phyloP scores from a whole-genome alignment of 2,888 invertebrate species.

The Erebia epiphron region DNA sequence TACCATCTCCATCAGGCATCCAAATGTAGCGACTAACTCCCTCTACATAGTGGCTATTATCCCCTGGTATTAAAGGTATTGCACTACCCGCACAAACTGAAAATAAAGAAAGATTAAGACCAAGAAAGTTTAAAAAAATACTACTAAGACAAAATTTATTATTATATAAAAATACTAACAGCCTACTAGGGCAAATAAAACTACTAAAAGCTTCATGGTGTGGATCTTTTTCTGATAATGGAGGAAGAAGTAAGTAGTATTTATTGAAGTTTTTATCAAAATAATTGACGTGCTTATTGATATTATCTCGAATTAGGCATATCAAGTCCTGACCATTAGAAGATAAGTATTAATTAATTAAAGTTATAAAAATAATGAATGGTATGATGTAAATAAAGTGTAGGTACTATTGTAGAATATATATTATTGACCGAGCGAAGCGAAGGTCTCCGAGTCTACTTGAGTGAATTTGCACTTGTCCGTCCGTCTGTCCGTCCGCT shows the following conservation, averaged over 20 bases:
- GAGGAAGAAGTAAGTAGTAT: not conserved
- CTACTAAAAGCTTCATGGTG: constrained; percentile 7
- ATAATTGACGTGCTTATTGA: not conserved
- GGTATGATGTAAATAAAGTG: not conserved
- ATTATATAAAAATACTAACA: not conserved
- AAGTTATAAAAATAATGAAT: not conserved
- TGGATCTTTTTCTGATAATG: not conserved
- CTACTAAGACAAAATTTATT: not conserved
- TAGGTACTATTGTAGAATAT: too few relatives aligned
- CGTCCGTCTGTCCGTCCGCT: too few relatives aligned
- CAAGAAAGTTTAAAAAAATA: not conserved
- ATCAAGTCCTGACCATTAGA: not conserved
- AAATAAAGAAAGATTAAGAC: not conserved
- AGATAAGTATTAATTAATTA: not conserved
- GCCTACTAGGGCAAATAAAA: constrained; percentile 3
- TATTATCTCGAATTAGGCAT: not conserved
- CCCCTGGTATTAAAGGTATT: constrained; percentile 41
- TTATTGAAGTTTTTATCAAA: constrained; percentile 9
- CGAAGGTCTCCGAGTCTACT: too few relatives aligned
- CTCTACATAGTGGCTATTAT: constrained; percentile 50
- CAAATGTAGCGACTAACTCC: constrained; percentile 49
- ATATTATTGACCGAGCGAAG: too few relatives aligned
- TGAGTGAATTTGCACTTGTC: too few relatives aligned
- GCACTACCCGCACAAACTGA: constrained; percentile 33
- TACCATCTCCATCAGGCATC: constrained; percentile 49